Base-by-base conservation (phyloP, 2,888 invertebrate species). In the Mythimna pallens region DNA sequence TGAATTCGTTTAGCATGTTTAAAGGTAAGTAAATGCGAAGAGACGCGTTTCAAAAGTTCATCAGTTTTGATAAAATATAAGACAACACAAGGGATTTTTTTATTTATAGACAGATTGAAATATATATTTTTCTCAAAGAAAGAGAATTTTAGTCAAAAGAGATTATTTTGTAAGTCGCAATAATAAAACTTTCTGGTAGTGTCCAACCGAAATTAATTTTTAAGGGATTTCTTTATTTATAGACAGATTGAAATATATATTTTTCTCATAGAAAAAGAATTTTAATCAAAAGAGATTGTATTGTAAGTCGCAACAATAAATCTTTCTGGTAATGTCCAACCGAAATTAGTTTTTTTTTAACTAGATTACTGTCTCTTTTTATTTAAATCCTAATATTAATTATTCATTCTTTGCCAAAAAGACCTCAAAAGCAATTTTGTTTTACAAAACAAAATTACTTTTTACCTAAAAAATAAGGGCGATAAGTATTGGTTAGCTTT, bases 1-100 rank as follows among this genome's bases (percentile, higher is more conserved):
- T 47, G n/a, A 70, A 70, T 59, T 30, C 20, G 34, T 36, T 59
- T 59, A 78, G 17, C 17, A 70, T 12, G 25, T 78, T 36, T n/a
- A 34, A 22, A 43, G 59, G 71, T 52, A 25, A 58, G 5, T 12
- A n/a, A 58, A 59, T 52, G 7, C 10, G 52, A 77, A 7, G 10
- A 30, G 43, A 52, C 36, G 25, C 25, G 25, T 25, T 43, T 70
- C 25, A 25, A 30, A 36, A 36, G 14, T 14, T 50, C 8, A 1
- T 25, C 25, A 25, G 7, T 36, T 52, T 52, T 59, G 20, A 47
- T 20, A 43, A 65, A 43, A 34, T 47, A 20, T 47, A 17, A 43
- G 14, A 55, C 12, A 47, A 67, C 17, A n/a, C n/a, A 40, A 68
- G 25, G 8, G n/a, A 17, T 12, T 10, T 34, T 12, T 30, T 22